Evolutionary conservation across 2,797 vertebrate species (phyloP), one percentile per base, ranked within the genome.

Genomic region (Benthosema pterotum): DNA sequence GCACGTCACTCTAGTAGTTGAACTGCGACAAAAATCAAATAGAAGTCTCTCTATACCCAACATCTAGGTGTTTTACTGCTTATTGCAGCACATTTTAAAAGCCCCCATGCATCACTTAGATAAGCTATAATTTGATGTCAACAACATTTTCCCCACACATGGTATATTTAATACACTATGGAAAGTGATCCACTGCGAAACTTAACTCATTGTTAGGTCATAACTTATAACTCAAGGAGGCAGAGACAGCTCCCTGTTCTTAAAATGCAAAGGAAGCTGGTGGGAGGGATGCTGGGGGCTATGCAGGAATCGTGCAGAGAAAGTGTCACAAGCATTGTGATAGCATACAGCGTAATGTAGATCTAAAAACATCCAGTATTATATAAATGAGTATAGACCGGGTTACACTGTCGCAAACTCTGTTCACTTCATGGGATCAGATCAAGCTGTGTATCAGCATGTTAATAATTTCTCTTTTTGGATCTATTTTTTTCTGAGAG

Each of bases 311-410:
- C 71, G 72, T 55, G 68, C 52, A 50, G 28, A 48, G 5, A 19
- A 17, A 38, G 49, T 6, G 28, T 63, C 1, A 60, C 16, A 58
- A 74, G 63, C 63, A 71, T 64, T 62, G 78, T 67, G 71, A 74
- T 38, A 64, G 64, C n/a, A 74, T 22, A 67, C 8, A 65, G 55
- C 51, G 11, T 19, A 42, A 5, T 52, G 51, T 4, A 55, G 14
- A 48, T 60, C 62, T 17, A 61, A 46, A 5, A 66, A 60, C 38
- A 53, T 42, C 51, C 55, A 17, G 60, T 18, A 67, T 11, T 66
- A 63, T 50, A 56, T n/a, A n/a, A n/a, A n/a, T n/a, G n/a, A n/a
- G n/a, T n/a, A n/a, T n/a, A n/a, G n/a, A n/a, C n/a, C n/a, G n/a
- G n/a, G n/a, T n/a, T n/a, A n/a, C n/a, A n/a, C n/a, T n/a, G n/a